A percentile compares a stretch with the other conserved stretches of the same genome.
Evolutionary conservation across 2,113 vertebrate species (phyloP).

Genomic region (Hippocampus comes): DNA sequence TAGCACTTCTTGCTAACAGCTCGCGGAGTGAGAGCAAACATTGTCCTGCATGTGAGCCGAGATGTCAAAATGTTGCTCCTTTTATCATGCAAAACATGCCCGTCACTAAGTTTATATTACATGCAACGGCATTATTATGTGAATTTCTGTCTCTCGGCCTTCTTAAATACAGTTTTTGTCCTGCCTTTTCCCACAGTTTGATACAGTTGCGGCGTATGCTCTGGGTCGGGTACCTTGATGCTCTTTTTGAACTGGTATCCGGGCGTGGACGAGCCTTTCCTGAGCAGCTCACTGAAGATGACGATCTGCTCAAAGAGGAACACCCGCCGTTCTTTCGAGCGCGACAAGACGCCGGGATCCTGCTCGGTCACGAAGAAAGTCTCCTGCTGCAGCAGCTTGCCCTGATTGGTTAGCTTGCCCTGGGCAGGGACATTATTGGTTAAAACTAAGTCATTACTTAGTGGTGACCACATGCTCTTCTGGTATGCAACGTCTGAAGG

Average conservation of each 20-base stretch:
- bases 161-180: neutral
- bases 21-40: too few relatives aligned
- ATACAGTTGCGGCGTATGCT: neutral
- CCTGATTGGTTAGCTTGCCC: conserved; percentile 94
- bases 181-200: neutral
- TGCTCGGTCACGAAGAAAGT: conserved; percentile 95
- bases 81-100: too few relatives aligned
- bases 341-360: conserved; percentile 86
- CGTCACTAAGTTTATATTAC: neutral
- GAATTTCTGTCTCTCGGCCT: neutral
- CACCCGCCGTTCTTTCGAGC: conserved; percentile 92
- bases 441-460: neutral
- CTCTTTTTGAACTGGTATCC: conserved; percentile 95
- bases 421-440: conserved; percentile 41
- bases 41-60: too few relatives aligned
- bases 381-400: conserved; percentile 96
- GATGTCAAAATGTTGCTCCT: too few relatives aligned
- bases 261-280: conserved; percentile 92
- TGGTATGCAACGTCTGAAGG: neutral
- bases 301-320: conserved; percentile 99
- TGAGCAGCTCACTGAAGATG: conserved; percentile 96
- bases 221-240: conserved; percentile 81
- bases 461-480: neutral
- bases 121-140: neutral
- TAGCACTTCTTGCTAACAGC: too few relatives aligned